Evolutionary conservation across 2,888 invertebrate species (phyloP).

Genomic region (Tillus elongatus): DNA sequence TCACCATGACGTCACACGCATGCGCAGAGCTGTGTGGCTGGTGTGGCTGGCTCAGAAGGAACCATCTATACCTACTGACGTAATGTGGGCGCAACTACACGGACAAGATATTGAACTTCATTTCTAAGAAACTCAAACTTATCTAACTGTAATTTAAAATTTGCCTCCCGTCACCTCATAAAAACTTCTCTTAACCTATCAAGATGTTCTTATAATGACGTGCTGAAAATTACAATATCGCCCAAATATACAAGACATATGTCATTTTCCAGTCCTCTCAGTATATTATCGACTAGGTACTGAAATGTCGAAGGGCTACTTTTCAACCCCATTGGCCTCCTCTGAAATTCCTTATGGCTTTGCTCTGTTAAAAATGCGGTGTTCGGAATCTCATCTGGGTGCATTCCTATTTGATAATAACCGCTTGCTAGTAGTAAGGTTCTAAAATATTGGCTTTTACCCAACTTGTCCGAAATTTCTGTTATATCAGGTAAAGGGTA

Average conservation of each 20-base stretch:
- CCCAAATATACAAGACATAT: conserved; percentile 20
- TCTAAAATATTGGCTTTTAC: conserved; percentile 22
- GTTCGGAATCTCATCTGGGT: conserved; percentile 28
- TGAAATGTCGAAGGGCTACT: conserved; percentile 20
- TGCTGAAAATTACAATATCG: conserved; percentile 17
- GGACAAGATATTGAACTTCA: too few species aligned
- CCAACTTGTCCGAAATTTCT: too few species aligned
- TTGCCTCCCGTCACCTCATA: too few species aligned
- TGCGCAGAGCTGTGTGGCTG: too few species aligned
- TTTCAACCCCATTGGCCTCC: conserved; percentile 24
- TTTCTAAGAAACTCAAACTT: neutral
- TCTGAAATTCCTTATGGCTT: conserved; percentile 20
- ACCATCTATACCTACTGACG: too few species aligned
- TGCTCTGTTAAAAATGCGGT: conserved; percentile 21
- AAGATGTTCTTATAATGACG: conserved; percentile 7
- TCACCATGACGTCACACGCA: too few species aligned
- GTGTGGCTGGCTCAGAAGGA: too few species aligned
- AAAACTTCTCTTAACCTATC: too few species aligned
- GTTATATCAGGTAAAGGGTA: conserved; percentile 4
- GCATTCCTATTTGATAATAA: too few species aligned
- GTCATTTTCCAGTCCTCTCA: conserved; percentile 13
- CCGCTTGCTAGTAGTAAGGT: conserved; percentile 26
- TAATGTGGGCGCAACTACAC: too few species aligned
- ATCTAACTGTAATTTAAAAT: too few species aligned
- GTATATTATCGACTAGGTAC: too few species aligned